These are phyloP conservation scores for Chesias legatella DNA, from an alignment of 2,888 invertebrate genomes.

Conservation along the genomic window DNA sequence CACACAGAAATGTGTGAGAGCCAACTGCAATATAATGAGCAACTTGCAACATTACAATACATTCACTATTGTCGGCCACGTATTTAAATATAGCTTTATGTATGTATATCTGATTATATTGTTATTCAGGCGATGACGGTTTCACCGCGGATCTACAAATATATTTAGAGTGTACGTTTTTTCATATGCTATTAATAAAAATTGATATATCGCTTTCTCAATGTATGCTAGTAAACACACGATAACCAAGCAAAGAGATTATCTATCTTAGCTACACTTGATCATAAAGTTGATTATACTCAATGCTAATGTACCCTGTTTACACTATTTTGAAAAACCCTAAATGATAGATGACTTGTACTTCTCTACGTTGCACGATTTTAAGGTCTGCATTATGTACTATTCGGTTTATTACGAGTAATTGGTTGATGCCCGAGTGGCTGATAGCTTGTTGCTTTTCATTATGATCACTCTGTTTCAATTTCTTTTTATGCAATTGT, in stretches of 20 bases:
- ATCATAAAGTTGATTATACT: no score
- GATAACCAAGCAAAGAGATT: conserved; percentile 58
- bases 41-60: conserved; percentile 17
- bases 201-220: conserved; percentile 57
- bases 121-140: conserved; percentile 17
- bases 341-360: no score
- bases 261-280: conserved; percentile 27
- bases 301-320: no score
- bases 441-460: no score
- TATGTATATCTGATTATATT: conserved; percentile 37
- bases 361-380: no score
- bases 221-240: conserved; percentile 61
- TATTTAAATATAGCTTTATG: conserved; percentile 37
- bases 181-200: conserved; percentile 41
- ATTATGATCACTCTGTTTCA: no score
- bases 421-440: no score
- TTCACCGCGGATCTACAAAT: conserved; percentile 8
- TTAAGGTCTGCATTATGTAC: no score
- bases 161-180: conserved; percentile 30
- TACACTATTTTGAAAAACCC: no score
- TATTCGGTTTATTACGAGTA: no score
- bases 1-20: conserved; percentile 27
- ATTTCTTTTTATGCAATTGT: no score
- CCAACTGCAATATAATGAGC: conserved; percentile 18
- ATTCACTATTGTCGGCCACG: conserved; percentile 16